phyloP scores from a whole-genome alignment of 2,113 vertebrate species.

The Helogale parvula region DNA sequence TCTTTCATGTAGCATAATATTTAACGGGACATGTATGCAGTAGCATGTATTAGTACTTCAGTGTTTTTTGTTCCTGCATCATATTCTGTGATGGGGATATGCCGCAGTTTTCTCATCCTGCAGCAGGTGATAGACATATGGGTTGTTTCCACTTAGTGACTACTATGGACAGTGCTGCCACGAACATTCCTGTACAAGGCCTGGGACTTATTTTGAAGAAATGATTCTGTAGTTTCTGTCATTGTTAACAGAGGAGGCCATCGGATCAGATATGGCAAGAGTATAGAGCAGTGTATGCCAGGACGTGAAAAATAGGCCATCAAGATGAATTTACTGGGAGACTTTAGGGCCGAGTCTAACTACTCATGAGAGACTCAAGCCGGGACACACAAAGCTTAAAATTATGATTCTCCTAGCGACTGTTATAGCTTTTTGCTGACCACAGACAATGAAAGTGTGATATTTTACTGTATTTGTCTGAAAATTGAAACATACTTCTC shows the following conservation, averaged over 20 bases:
- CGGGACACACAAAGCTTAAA: conserved; percentile 42
- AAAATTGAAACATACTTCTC: conserved; percentile 46
- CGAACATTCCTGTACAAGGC: background rate
- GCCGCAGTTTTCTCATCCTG: background rate
- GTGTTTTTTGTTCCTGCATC: background rate
- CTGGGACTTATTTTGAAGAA: conserved; percentile 26
- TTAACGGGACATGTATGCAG: background rate
- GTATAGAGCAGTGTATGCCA: background rate
- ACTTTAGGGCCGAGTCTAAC: conserved; percentile 53
- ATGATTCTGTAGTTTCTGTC: conserved; percentile 39
- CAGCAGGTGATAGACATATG: background rate
- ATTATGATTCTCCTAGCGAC: conserved; percentile 28
- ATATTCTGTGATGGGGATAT: background rate
- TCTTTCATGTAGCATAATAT: background rate
- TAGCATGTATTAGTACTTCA: background rate
- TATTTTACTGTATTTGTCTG: conserved; percentile 51
- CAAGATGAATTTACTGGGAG: conserved; percentile 55
- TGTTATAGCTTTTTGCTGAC: conserved; percentile 30
- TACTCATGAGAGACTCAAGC: conserved; percentile 15
- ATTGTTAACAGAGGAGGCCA: conserved; percentile 18
- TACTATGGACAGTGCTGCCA: background rate
- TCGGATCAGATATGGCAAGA: conserved; percentile 1
- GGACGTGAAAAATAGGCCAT: conserved; percentile 54
- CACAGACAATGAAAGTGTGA: conserved; percentile 41
- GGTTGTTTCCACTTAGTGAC: background rate